A percentile compares a stretch with the other conserved stretches of the same genome.
These are phyloP conservation scores for Alitta virens DNA, from an alignment of 2,888 invertebrate genomes.

Conservation along the genomic window DNA sequence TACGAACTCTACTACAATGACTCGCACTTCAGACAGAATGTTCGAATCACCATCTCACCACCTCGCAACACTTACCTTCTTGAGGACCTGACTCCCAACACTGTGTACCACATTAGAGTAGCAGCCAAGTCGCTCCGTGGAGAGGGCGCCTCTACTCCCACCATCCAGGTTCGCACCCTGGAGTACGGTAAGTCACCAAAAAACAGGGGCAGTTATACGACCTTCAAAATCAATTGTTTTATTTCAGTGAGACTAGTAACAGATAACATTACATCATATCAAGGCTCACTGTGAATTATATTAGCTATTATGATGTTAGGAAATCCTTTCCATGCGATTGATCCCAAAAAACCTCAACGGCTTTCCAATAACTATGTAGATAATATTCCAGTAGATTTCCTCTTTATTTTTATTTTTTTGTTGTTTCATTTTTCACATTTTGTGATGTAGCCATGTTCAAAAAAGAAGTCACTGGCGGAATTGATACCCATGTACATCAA, in stretches of 20 bases:
- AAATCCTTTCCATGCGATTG: background rate
- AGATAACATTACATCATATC: too few relatives aligned
- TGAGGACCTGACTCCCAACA: slow-evolving; percentile 89
- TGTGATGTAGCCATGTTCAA: too few relatives aligned
- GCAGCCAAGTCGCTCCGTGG: slow-evolving; percentile 88
- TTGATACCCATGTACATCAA: too few relatives aligned
- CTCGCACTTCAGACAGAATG: slow-evolving; percentile 44
- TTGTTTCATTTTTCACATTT: too few relatives aligned
- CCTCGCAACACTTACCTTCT: slow-evolving; percentile 67
- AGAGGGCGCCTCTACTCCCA: slow-evolving; percentile 92
- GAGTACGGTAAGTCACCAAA: slow-evolving; percentile 88
- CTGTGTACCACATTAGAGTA: slow-evolving; percentile 93
- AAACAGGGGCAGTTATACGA: background rate
- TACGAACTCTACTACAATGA: slow-evolving; percentile 94
- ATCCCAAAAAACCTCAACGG: background rate
- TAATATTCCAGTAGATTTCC: too few relatives aligned
- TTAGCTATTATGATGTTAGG: slow-evolving; percentile 5
- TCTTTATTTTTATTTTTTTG: too few relatives aligned
- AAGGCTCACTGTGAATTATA: too few relatives aligned
- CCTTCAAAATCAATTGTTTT: background rate
- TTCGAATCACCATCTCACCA: slow-evolving; percentile 43
- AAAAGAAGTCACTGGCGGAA: too few relatives aligned
- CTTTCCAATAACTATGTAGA: too few relatives aligned
- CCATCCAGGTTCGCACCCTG: slow-evolving; percentile 90
- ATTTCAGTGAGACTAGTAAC: too few relatives aligned